Evolutionary conservation across 2,113 vertebrate genomes (phyloP), one percentile per base, ranked within the genome.

Genomic region (Odobenus rosmarus): DNA sequence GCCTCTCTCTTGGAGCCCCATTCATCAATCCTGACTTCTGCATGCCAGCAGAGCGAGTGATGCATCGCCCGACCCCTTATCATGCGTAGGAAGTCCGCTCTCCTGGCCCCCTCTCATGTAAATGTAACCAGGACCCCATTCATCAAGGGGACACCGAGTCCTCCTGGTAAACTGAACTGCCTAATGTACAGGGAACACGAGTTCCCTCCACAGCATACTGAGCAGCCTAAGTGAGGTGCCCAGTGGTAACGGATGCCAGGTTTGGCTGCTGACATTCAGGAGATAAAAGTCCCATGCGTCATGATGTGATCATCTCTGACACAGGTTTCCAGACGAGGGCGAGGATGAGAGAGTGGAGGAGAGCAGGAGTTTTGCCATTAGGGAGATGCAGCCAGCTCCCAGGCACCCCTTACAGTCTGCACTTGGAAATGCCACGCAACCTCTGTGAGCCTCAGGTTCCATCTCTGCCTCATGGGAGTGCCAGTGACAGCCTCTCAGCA

Each of bases 91-190:
- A 98, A 97, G 71, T 11, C 67, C 24, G 62, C 77, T 33, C 82
- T 96, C 88, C 88, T 79, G 74, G 89, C 69, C 86, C 55, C 24
- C 61, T 74, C 82, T 95, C 98, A 96, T 98, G 96, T 95, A 98
- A 98, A 98, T 98, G 92, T 4, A 61, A 90, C 95, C 49, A 76
- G 88, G 97, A 95, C 88, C 93, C 97, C 98, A 98, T 98, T 98
- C 96, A 98, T 98, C 98, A 98, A 85, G 90, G 87, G 84, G 46
- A 96, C 23, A 53, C 92, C 2, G 16, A 1, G 28, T 79, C 96
- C 90, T 97, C 62, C 91, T 82, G 95, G 94, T 95, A 90, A 98
- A 93, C 95, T 53, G 26, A 89, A 53, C 39, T 53, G 95, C 93
- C 90, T 90, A 7, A 97, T 3, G 72, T 89, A 83, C 59, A 92